Evolutionary conservation across 1,140 invertebrate genomes (phyloP).

Genomic region (Platorchestia sp.): DNA sequence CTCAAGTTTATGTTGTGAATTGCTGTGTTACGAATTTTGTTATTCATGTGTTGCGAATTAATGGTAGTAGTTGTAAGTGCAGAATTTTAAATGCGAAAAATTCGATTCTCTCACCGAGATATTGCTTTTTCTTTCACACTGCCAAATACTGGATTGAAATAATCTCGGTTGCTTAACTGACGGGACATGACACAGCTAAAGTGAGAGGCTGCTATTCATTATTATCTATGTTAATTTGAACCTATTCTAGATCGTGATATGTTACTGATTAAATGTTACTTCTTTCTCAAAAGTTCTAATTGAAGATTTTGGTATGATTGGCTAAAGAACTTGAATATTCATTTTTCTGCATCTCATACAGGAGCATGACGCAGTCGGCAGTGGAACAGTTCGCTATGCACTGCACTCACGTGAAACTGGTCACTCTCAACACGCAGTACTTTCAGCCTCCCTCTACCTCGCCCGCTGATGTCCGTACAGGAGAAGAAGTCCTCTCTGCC

Average conservation of each 20-base stretch:
- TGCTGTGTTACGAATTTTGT: no score
- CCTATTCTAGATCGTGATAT: background rate
- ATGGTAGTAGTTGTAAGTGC: no score
- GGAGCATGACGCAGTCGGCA: background rate
- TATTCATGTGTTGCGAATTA: no score
- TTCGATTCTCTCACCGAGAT: no score
- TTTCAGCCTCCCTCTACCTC: background rate
- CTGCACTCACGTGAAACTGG: background rate
- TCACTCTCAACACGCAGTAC: slow-evolving; percentile 35
- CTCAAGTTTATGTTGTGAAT: no score
- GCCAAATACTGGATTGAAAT: no score
- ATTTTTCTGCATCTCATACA: background rate
- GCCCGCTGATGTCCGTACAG: background rate
- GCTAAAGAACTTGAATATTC: background rate
- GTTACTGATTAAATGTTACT: background rate
- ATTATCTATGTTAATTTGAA: background rate
- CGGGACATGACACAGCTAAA: no score
- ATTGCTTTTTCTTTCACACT: no score
- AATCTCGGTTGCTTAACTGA: no score
- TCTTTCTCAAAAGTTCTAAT: background rate
- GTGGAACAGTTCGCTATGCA: background rate
- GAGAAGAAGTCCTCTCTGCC: background rate
- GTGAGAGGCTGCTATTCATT: no score
- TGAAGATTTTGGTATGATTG: background rate
- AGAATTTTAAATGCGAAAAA: no score